Percentiles rank a stretch among this genome's conserved stretches.
Evolutionary conservation across 2,888 invertebrate genomes (phyloP).

Genomic region (Nymphalis polychloros): DNA sequence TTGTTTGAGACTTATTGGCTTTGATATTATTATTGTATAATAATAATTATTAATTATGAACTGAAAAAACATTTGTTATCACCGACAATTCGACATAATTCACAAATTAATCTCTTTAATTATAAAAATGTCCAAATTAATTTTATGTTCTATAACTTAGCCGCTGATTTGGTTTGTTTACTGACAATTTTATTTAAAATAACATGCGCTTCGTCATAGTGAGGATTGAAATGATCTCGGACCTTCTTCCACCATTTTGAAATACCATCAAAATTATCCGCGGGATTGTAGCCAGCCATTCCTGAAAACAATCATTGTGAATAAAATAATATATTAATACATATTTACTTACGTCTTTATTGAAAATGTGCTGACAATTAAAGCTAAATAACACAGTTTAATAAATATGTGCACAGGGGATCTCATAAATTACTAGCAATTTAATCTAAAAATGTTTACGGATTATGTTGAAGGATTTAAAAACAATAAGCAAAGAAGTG

Average conservation of each 20-base stretch:
- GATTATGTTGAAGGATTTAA: too few relatives aligned
- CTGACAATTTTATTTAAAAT: slow-evolving; percentile 77
- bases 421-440: background rate
- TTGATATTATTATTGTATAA: background rate
- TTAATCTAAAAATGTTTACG: background rate
- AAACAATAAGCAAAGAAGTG: too few relatives aligned
- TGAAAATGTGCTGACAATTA: too few relatives aligned
- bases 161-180: slow-evolving; percentile 47
- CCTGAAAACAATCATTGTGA: slow-evolving; percentile 66
- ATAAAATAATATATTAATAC: background rate
- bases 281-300: slow-evolving; percentile 85
- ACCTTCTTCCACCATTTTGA: slow-evolving; percentile 85
- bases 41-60: background rate
- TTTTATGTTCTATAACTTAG: slow-evolving; percentile 31
- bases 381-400: too few relatives aligned
- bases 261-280: slow-evolving; percentile 81
- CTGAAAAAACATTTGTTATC: too few relatives aligned
- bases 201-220: slow-evolving; percentile 84
- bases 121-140: background rate
- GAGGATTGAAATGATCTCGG: slow-evolving; percentile 80
- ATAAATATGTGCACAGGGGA: background rate
- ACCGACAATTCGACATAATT: too few relatives aligned
- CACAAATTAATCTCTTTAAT: background rate
- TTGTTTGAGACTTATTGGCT: background rate
- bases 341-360: too few relatives aligned